Conservation (phyloP, 2,888 invertebrate species). For the Drosophila anomelani region DNA sequence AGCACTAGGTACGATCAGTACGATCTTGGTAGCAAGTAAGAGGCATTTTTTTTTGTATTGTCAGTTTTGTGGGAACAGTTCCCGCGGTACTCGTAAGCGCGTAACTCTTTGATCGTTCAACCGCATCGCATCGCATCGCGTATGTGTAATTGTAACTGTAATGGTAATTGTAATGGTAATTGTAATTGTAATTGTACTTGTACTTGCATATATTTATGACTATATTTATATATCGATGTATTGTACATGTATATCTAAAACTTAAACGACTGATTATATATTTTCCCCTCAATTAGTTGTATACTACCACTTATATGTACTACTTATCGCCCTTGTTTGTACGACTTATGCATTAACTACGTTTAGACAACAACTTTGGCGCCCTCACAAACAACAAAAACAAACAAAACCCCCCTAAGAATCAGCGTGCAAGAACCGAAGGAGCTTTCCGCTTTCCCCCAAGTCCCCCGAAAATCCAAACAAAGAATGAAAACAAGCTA, state of each 20-base stretch:
- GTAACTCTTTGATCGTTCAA: slow-evolving; percentile 38
- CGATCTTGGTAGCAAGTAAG: slow-evolving; percentile 37
- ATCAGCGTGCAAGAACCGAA: not conserved
- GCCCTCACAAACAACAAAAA: slow-evolving; percentile 14
- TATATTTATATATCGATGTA: slow-evolving; percentile 50
- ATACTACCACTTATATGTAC: slow-evolving; percentile 21
- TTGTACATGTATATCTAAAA: slow-evolving; percentile 67
- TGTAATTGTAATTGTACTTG: slow-evolving; percentile 23
- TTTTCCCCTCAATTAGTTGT: slow-evolving; percentile 69
- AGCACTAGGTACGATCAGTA: slow-evolving; percentile 25
- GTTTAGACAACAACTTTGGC: slow-evolving; percentile 38
- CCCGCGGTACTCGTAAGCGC: slow-evolving; percentile 26
- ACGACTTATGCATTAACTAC: slow-evolving; percentile 47
- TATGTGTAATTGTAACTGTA: slow-evolving; percentile 24
- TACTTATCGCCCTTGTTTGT: slow-evolving; percentile 15
- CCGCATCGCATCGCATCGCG: slow-evolving; percentile 6
- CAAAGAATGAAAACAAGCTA: slow-evolving; percentile 4
- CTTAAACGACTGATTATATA: slow-evolving; percentile 77
- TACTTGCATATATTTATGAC: slow-evolving; percentile 32
- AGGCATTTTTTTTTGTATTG: slow-evolving; percentile 21
- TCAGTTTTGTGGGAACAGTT: slow-evolving; percentile 32
- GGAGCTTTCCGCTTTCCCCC: slow-evolving; percentile 2
- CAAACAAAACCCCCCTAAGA: not conserved
- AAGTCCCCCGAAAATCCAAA: not conserved
- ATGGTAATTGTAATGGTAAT: slow-evolving; percentile 23